Percentiles rank a stretch among this genome's conserved stretches.
Evolutionary conservation across 1,140 invertebrate species (phyloP).

Genomic region (Dolichoris vasculosae): DNA sequence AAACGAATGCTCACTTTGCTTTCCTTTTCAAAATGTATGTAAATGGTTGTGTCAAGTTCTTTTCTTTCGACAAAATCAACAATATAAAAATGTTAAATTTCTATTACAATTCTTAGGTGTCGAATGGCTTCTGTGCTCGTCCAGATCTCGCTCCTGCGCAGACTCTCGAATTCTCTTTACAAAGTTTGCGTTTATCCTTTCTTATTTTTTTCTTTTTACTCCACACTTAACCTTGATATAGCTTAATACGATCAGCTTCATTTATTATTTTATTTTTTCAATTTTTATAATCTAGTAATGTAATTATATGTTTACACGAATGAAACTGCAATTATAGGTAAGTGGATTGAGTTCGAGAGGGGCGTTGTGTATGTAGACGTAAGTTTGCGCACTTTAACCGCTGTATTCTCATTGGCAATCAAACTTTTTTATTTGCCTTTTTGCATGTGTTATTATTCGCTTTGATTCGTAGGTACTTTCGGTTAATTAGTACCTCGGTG

Average conservation of each 20-base stretch:
- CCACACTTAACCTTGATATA: constrained; percentile 49
- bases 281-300: constrained; percentile 54
- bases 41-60: constrained; percentile 21
- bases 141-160: constrained; percentile 46
- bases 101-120: constrained; percentile 49
- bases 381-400: constrained; percentile 49
- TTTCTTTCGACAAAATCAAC: constrained; percentile 51
- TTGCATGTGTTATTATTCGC: constrained; percentile 50
- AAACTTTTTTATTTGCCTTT: constrained; percentile 48
- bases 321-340: constrained; percentile 55
- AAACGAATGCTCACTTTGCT: constrained; percentile 52
- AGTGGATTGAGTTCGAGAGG: constrained; percentile 55
- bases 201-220: constrained; percentile 27
- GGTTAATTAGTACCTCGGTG: constrained; percentile 73
- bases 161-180: constrained; percentile 47
- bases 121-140: constrained; percentile 51
- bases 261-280: constrained; percentile 42
- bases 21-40: constrained; percentile 41
- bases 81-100: constrained; percentile 55
- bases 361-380: constrained; percentile 55
- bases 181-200: constrained; percentile 28
- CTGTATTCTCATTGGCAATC: constrained; percentile 45
- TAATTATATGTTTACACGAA: constrained; percentile 57
- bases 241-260: constrained; percentile 42
- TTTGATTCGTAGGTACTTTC: constrained; percentile 50